Conservation (phyloP, 1,140 invertebrate species). For the Drosophila mayri region DNA sequence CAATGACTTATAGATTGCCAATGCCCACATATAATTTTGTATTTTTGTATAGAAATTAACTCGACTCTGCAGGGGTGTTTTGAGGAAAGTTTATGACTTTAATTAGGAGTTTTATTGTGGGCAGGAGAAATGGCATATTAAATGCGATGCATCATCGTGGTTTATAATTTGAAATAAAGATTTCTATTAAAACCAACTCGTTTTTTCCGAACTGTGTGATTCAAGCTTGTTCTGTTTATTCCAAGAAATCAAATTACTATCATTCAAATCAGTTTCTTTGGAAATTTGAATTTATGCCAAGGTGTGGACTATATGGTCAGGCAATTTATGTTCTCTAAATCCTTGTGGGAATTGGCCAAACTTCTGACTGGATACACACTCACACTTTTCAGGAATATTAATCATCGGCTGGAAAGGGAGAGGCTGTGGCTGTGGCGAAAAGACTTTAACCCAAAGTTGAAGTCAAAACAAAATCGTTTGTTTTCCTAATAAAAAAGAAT, state of each 20-base stretch:
- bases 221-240: slow-evolving; percentile 5
- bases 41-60: slow-evolving; percentile 25
- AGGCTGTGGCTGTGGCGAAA: slow-evolving; percentile 23
- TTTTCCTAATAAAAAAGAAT: slow-evolving; percentile 64
- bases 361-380: slow-evolving; percentile 20
- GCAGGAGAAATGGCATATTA: not conserved
- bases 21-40: slow-evolving; percentile 21
- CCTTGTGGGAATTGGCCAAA: slow-evolving; percentile 35
- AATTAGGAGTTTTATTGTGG: slow-evolving; percentile 37
- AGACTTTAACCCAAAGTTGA: slow-evolving; percentile 40
- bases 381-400: slow-evolving; percentile 23
- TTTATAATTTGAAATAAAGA: not conserved
- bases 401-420: slow-evolving; percentile 19
- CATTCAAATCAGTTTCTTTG: slow-evolving; percentile 37
- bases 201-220: slow-evolving; percentile 16
- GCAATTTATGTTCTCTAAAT: slow-evolving; percentile 29
- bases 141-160: not conserved
- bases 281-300: slow-evolving; percentile 16
- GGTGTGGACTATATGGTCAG: slow-evolving; percentile 20
- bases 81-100: slow-evolving; percentile 45
- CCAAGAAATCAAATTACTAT: slow-evolving; percentile 33
- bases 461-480: slow-evolving; percentile 56
- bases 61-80: not conserved
- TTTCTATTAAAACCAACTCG: not conserved
- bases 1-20: slow-evolving; percentile 40